Conservation (phyloP, 2,888 invertebrate genomes). For the Pediacus dermestoides region DNA sequence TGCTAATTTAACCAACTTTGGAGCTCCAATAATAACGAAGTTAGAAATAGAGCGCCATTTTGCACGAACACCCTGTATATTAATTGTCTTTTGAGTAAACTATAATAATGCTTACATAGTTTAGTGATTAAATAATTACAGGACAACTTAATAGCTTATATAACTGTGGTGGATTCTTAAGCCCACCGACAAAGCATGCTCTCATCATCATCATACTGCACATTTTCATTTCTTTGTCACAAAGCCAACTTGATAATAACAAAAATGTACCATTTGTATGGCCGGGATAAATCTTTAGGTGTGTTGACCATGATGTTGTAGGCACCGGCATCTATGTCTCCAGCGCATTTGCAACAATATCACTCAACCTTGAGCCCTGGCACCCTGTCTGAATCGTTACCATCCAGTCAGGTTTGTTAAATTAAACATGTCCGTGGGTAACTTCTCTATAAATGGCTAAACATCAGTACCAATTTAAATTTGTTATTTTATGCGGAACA, state of each 20-base stretch:
- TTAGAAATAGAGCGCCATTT: too few species aligned
- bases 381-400: slow-evolving; percentile 72
- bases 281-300: slow-evolving; percentile 17
- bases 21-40: too few species aligned
- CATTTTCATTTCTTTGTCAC: slow-evolving; percentile 24
- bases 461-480: too few species aligned
- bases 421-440: too few species aligned
- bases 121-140: too few species aligned
- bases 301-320: slow-evolving; percentile 53
- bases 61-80: too few species aligned
- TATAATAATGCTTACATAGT: too few species aligned
- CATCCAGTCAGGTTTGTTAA: slow-evolving; percentile 71
- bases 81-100: too few species aligned
- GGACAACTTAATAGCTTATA: too few species aligned
- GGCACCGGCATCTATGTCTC: slow-evolving; percentile 91
- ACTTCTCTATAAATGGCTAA: too few species aligned
- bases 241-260: slow-evolving; percentile 28
- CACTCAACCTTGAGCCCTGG: slow-evolving; percentile 60
- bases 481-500: too few species aligned
- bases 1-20: too few species aligned
- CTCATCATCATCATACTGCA: slow-evolving; percentile 17
- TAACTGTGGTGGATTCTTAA: slow-evolving; percentile 26
- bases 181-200: slow-evolving; percentile 23
- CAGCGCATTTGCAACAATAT: slow-evolving; percentile 78
- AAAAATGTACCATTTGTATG: slow-evolving; percentile 6